phyloP scores from a whole-genome alignment of 2,888 invertebrate species.

The Drosophila tanythrix region DNA sequence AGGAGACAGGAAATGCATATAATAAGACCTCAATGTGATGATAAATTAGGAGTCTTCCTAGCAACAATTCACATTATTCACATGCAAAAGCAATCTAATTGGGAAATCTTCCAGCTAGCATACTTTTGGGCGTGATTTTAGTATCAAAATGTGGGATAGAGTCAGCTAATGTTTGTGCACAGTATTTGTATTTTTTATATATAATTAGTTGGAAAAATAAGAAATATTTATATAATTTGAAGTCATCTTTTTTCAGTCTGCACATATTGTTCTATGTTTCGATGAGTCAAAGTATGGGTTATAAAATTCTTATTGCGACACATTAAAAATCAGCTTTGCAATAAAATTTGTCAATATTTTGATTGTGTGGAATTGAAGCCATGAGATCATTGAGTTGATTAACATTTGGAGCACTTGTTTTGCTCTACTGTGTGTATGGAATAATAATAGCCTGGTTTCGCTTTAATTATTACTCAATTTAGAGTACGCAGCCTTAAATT shows the following conservation, averaged over 20 bases:
- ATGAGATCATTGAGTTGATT: constrained; percentile 17
- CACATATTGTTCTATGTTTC: not conserved
- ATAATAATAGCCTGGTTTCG: not conserved
- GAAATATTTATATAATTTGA: not conserved
- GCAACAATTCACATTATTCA: not conserved
- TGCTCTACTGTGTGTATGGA: not conserved
- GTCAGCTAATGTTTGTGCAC: not conserved
- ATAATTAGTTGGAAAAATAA: not conserved
- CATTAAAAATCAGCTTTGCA: not conserved
- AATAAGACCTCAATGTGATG: not conserved
- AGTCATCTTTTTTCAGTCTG: not conserved
- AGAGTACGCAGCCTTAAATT: constrained; percentile 7
- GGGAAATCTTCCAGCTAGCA: constrained; percentile 6
- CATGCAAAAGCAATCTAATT: not conserved
- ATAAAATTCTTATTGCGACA: not conserved
- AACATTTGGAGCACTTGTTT: not conserved
- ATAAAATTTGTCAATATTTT: not conserved
- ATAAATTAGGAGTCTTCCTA: not conserved
- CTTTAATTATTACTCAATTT: constrained; percentile 9
- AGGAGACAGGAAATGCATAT: not conserved
- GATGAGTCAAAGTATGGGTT: not conserved
- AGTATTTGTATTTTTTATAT: too few species aligned
- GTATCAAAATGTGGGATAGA: too few species aligned
- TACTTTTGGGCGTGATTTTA: constrained; percentile 31
- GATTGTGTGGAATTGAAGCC: not conserved